These are phyloP conservation scores for Phylloscopus trochiloides DNA, from an alignment of 2,113 vertebrate genomes.

Conservation along the genomic window DNA sequence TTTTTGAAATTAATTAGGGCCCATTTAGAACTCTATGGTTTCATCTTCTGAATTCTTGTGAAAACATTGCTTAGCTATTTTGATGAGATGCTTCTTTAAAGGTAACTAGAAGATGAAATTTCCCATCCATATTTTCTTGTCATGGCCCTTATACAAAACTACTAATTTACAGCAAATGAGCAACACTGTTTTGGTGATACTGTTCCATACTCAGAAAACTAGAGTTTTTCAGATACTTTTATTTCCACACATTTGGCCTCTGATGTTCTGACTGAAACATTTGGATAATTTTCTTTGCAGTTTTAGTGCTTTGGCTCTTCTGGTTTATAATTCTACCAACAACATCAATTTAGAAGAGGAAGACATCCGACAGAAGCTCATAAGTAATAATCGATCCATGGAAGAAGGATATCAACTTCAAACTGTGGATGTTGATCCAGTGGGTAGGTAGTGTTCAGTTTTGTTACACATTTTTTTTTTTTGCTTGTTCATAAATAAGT, in stretches of 20 bases:
- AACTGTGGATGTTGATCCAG: slow-evolving; percentile 59
- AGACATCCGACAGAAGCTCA: slow-evolving; percentile 73
- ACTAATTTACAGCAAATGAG: neutral
- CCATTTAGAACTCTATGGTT: neutral
- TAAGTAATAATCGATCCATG: slow-evolving; percentile 52
- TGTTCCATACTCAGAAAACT: neutral
- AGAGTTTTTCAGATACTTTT: neutral
- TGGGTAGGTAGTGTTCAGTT: slow-evolving; percentile 75
- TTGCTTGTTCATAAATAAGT: neutral
- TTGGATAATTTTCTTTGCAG: slow-evolving; percentile 65
- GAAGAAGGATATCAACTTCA: slow-evolving; percentile 68
- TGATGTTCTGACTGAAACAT: slow-evolving; percentile 21
- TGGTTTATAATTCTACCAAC: slow-evolving; percentile 80
- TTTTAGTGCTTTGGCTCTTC: slow-evolving; percentile 78
- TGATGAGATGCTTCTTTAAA: neutral
- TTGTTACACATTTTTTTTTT: neutral
- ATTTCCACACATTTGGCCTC: neutral
- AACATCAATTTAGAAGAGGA: slow-evolving; percentile 75
- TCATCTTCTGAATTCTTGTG: neutral
- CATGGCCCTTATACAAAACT: neutral
- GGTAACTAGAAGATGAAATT: neutral
- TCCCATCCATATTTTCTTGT: neutral
- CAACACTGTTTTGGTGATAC: neutral
- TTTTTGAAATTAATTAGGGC: neutral
- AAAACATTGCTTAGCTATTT: neutral